Percentiles rank a stretch among this genome's conserved stretches.
Evolutionary conservation across 2,113 vertebrate genomes (phyloP).

Genomic region (Cynocephalus volans): DNA sequence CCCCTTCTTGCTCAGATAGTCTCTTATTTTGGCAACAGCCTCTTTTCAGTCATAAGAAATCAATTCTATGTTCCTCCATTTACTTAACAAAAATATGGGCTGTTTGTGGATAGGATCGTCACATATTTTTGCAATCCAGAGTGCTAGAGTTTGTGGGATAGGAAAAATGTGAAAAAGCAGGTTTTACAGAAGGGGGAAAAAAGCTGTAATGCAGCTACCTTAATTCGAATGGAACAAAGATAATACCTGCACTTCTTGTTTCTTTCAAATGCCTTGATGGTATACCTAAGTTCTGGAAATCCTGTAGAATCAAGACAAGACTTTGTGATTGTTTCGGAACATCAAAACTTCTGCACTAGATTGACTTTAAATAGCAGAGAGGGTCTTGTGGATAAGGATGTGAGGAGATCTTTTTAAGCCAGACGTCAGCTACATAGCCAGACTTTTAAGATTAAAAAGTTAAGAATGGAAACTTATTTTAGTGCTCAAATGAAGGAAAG

Average conservation of each 20-base stretch:
- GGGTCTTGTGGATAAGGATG: neutral
- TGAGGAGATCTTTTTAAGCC: neutral
- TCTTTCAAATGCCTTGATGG: constrained; percentile 28
- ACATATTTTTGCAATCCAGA: neutral
- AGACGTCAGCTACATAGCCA: neutral
- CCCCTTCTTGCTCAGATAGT: neutral
- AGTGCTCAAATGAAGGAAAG: neutral
- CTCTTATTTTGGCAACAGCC: constrained; percentile 43
- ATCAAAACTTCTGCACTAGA: neutral
- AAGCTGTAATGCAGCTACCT: neutral
- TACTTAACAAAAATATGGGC: constrained; percentile 25
- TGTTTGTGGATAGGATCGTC: neutral
- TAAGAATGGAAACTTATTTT: neutral
- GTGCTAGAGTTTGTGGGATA: neutral
- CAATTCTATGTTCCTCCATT: neutral
- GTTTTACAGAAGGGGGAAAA: neutral
- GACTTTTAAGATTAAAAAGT: constrained; percentile 33
- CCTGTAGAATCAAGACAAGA: neutral
- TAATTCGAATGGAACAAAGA: constrained; percentile 52
- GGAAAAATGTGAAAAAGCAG: neutral
- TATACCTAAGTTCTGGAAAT: neutral
- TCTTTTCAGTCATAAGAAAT: constrained; percentile 31
- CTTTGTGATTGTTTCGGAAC: constrained; percentile 19
- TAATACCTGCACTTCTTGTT: neutral
- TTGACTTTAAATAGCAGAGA: neutral